phyloP scores from a whole-genome alignment of 92 coral and sea anemone species.

The Scolanthus callimorphus region DNA sequence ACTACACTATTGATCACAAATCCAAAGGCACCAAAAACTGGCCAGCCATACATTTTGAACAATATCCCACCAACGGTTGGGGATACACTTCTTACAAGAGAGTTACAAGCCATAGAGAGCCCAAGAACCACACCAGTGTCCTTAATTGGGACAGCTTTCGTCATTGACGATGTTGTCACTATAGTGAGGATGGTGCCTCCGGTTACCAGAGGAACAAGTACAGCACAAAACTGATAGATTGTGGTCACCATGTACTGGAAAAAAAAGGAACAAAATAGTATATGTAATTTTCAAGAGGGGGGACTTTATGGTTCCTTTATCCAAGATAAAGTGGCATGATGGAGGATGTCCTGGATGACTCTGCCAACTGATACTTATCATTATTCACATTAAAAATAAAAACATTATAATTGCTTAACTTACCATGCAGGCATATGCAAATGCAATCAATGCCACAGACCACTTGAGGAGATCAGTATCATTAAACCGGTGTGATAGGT shows the following conservation, averaged over 20 bases:
- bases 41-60: conserved; percentile 83
- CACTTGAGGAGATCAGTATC: conserved; percentile 76
- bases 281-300: too few relatives aligned
- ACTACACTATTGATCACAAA: conserved; percentile 64
- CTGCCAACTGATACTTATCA: too few relatives aligned
- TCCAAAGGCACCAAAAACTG: conserved; percentile 82
- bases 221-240: conserved; percentile 75
- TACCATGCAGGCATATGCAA: conserved; percentile 84
- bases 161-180: conserved; percentile 85
- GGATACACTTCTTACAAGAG: conserved; percentile 81
- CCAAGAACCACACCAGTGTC: conserved; percentile 97
- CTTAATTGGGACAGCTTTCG: conserved; percentile 78
- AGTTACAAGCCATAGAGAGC: conserved; percentile 90
- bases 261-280: too few relatives aligned
- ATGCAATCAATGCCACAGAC: conserved; percentile 69
- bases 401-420: too few relatives aligned
- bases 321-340: too few relatives aligned
- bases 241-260: conserved; percentile 76
- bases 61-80: conserved; percentile 89
- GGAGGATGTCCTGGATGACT: too few relatives aligned
- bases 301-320: conserved; percentile 38
- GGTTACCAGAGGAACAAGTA: conserved; percentile 81
- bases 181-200: conserved; percentile 87
- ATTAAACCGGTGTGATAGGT: conserved; percentile 68
- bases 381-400: too few relatives aligned